A percentile compares a stretch with the other conserved stretches of the same genome.
Conservation (phyloP, 2,888 invertebrate species). For the Amorpha juglandis region DNA sequence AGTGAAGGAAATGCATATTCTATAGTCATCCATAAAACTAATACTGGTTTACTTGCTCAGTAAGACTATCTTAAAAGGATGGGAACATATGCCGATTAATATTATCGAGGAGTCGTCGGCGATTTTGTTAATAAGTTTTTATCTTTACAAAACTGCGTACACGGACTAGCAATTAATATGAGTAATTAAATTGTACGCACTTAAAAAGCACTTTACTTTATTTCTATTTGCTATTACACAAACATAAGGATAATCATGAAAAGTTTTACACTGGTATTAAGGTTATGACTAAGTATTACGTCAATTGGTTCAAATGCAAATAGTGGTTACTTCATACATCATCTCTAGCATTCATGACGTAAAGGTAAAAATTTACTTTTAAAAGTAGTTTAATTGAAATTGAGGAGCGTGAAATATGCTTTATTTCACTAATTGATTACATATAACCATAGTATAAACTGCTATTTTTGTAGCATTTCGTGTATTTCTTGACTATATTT, state of each 20-base stretch:
- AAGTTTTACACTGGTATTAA: not conserved
- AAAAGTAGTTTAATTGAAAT: not conserved
- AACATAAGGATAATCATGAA: not conserved
- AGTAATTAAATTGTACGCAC: constrained; percentile 19
- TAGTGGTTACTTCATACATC: not conserved
- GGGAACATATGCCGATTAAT: constrained; percentile 27
- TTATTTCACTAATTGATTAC: too few relatives aligned
- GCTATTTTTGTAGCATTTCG: too few relatives aligned
- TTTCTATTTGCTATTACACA: constrained; percentile 1
- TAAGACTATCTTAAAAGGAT: constrained; percentile 1
- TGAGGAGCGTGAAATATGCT: too few relatives aligned
- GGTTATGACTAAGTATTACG: not conserved
- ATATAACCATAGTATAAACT: too few relatives aligned
- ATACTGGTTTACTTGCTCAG: not conserved
- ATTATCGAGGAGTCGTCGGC: constrained; percentile 37
- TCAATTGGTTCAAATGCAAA: not conserved
- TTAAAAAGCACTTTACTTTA: constrained; percentile 9
- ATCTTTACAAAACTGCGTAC: constrained; percentile 18
- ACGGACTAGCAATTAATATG: constrained; percentile 17
- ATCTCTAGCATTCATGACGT: too few relatives aligned
- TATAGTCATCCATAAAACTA: not conserved
- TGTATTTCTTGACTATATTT: too few relatives aligned
- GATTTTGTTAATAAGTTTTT: constrained; percentile 18
- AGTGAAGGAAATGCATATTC: not conserved
- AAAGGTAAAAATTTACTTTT: too few relatives aligned